Evolutionary conservation across 1,140 invertebrate genomes (phyloP).

Genomic region (Forficula auricularia): DNA sequence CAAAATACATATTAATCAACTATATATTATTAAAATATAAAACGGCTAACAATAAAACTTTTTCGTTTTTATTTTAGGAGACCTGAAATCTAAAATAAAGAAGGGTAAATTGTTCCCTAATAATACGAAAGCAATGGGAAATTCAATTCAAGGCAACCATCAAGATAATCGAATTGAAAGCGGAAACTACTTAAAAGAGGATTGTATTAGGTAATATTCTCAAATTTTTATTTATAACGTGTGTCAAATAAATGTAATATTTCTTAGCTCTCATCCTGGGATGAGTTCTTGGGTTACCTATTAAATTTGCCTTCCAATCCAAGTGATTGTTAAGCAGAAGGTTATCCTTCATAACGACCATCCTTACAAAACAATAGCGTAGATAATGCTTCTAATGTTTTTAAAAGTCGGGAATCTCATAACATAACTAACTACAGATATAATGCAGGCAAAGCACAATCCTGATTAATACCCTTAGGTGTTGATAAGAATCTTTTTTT

Average conservation of each 20-base stretch:
- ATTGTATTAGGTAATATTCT: constrained; percentile 18
- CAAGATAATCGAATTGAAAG: constrained; percentile 54
- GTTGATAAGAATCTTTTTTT: no score
- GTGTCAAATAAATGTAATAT: background rate
- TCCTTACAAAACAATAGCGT: no score
- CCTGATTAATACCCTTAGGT: no score
- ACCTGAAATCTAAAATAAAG: constrained; percentile 51
- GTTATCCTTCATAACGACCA: no score
- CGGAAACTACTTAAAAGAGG: constrained; percentile 43
- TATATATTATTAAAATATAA: no score
- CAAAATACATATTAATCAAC: no score
- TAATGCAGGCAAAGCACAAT: no score
- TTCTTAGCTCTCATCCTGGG: background rate
- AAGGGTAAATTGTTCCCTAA: constrained; percentile 53
- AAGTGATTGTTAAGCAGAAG: no score
- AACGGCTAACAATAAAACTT: no score
- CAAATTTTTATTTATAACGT: background rate
- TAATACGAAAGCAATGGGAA: constrained; percentile 48
- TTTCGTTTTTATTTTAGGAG: constrained; percentile 36
- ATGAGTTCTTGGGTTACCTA: background rate
- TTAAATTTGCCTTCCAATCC: background rate
- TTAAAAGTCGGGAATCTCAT: no score
- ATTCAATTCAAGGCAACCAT: constrained; percentile 42
- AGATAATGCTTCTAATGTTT: no score
- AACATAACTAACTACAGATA: no score